Evolutionary conservation across 2,113 vertebrate species (phyloP), one percentile per base, ranked within the genome.

Genomic region (Blennius ocellaris): DNA sequence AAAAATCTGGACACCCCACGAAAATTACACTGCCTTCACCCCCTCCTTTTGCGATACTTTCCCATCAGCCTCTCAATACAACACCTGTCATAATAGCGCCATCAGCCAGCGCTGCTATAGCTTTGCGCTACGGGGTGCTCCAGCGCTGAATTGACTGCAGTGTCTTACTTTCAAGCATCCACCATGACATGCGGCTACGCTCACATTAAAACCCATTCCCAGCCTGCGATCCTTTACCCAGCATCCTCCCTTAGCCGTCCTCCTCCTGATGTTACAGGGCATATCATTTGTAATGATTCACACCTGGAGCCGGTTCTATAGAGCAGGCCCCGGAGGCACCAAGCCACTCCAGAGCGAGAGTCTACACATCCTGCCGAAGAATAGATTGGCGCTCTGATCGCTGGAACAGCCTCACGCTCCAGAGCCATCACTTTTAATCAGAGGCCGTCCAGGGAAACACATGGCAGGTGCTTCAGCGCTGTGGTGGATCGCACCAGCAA

Each of bases 211-310:
- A 60, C 73, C 73, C 62, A 54, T 81, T 82, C 86, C 63, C 74
- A 73, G 59, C 16, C 56, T 36, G 70, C 67, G 58, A 62, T 73
- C 65, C 71, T 10, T 77, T 52, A 50, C 47, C 61, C 57, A 49
- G 10, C 60, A 8, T 67, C 82, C 81, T 75, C 77, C 81, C 76
- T 69, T 21, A 60, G 69, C 80, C 88, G 71, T 85, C 72, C 69
- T 76, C 80, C 78, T 78, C 54, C 55, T 80, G 10, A 92, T 82
- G 89, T 91, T 91, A 79, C 73, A 90, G 89, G 78, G 87, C 83
- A 87, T 89, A 93, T 91, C 63, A 90, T 90, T 91, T 94, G 93
- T 87, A 94, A 92, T 86, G 89, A 93, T 94, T 92, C 90, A 92
- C 88, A 76, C 73, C 88, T 87, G 91, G 77, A 83, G 85, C 75